Evolutionary conservation across 2,888 invertebrate genomes (phyloP), one percentile per base, ranked within the genome.

Genomic region (Agonopterix subpropinquella): DNA sequence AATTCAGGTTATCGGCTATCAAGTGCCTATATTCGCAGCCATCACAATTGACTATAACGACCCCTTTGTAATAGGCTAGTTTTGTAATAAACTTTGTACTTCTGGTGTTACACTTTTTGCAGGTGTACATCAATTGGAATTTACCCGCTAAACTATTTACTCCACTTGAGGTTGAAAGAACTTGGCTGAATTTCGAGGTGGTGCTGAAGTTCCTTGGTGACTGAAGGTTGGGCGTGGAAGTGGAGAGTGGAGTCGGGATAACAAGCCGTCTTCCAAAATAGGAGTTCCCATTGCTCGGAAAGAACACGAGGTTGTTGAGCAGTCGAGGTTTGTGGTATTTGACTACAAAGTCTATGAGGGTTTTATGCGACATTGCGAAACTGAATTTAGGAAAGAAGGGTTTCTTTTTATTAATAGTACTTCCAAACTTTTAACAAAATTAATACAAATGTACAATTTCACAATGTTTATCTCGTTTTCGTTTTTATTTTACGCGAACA

Each of bases 1-100:
- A 99, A 56, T 95, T 95, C 1, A 99, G 89, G 80, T 99, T 98
- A 73, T 99, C 98, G 0, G 98, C 98, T 58, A 99, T 98, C 18
- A 99, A 88, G 81, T 99, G 99, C 74, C 95, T 92, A 71, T 96
- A 98, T 44, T 91, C 81, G 72, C 98, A 98, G 0, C 95, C 95
- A 48, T 92, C 92, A 76, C 99, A 99, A 48, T 91, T 92, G 0
- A 98, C 95, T 57, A 99, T 96, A 0, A 99, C 97, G 9, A 99
- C 94, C 10, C 99, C 98, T 69, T 93, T 92, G 48, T 92, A 89
- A 70, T 98, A 98, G 0, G 96, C 95, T 11, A 91, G 68, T 82
- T 96, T 96, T 0, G 97, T 94, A 55, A 98, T 97, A 9, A 91
- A 89, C 75, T 97, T 95, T 1, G 90, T 83, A 70, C 94, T 96